Evolutionary conservation across 2,888 invertebrate genomes (phyloP), one percentile per base, ranked within the genome.

Genomic region (Calliopum simillimum): DNA sequence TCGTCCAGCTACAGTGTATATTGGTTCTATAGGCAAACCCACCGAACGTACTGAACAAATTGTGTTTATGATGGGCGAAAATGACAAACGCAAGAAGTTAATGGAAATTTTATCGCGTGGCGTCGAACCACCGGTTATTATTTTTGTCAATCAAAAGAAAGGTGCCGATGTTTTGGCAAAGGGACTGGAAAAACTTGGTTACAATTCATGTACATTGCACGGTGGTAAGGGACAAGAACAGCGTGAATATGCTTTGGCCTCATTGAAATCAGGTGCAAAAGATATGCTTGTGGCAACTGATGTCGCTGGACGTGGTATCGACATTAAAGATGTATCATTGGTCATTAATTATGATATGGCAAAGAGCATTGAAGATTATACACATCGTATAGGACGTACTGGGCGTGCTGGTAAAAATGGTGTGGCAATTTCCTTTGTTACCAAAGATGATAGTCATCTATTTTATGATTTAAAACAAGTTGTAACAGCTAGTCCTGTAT

Each of bases 311-410:
- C 94, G 99, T 90, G 99, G 99, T 95, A 99, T 99, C 77, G 99
- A 99, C 84, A 99, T 99, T 84, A 99, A 99, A 85, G 99, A 99
- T 86, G 99, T 99, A 3, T 97, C 98, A 8, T 90, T 99, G 87
- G 99, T 99, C 74, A 96, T 99, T 79, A 99, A 99, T 86, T 99
- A 99, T 81, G 99, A 99, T 84, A 99, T 99, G 99, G 98, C 99
- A 0, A 99, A 99, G 87, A 92, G 94, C 19, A 99, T 99, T 81
- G 99, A 99, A 89, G 96, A 96, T 87, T 97, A 97, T 81, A 96
- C 97, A 1, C 96, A 98, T 92, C 94, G 99, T 81, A 99, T 99
- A 82, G 99, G 99, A 85, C 93, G 99, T 88, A 99, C 98, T 0
- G 99, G 99, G 80, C 95, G 99, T 88, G 99, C 99, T 1, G 99